A percentile compares a stretch with the other conserved stretches of the same genome.
These are phyloP conservation scores for Drosophila limbata DNA, from an alignment of 2,888 invertebrate species.

Conservation along the genomic window DNA sequence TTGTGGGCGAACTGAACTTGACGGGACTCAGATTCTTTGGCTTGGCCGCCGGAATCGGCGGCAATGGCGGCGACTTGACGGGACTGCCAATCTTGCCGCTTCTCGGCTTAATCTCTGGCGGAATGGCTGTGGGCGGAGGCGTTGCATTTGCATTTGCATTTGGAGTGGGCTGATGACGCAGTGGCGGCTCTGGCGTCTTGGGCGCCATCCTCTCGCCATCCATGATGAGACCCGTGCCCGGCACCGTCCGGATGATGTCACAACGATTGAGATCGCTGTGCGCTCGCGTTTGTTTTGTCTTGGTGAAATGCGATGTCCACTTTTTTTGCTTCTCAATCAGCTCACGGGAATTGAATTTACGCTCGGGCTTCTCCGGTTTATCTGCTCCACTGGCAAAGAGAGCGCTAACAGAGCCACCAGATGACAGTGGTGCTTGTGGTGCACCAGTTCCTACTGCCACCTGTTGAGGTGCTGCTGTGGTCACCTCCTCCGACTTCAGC, in stretches of 20 bases:
- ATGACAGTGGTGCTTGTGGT: constrained; percentile 17
- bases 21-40: constrained; percentile 84
- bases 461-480: not conserved
- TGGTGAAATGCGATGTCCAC: constrained; percentile 96
- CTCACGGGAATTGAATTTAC: constrained; percentile 93
- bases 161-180: constrained; percentile 63
- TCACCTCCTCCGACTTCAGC: constrained; percentile 87
- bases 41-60: constrained; percentile 84
- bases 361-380: constrained; percentile 93
- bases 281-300: constrained; percentile 88
- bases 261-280: constrained; percentile 88
- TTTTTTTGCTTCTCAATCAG: constrained; percentile 95
- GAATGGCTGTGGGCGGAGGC: constrained; percentile 59
- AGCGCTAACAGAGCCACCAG: constrained; percentile 57
- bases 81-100: constrained; percentile 84
- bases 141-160: constrained; percentile 25
- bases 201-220: constrained; percentile 78
- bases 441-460: too few species aligned
- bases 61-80: constrained; percentile 84
- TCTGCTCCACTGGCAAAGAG: constrained; percentile 79
- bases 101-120: constrained; percentile 85
- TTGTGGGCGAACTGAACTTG: constrained; percentile 84
- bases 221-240: constrained; percentile 86
- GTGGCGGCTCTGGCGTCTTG: constrained; percentile 73
- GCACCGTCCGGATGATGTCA: constrained; percentile 86